Evolutionary conservation across 1,140 invertebrate genomes (phyloP), one percentile per base, ranked within the genome.

Genomic region (Pomacea maculata): DNA sequence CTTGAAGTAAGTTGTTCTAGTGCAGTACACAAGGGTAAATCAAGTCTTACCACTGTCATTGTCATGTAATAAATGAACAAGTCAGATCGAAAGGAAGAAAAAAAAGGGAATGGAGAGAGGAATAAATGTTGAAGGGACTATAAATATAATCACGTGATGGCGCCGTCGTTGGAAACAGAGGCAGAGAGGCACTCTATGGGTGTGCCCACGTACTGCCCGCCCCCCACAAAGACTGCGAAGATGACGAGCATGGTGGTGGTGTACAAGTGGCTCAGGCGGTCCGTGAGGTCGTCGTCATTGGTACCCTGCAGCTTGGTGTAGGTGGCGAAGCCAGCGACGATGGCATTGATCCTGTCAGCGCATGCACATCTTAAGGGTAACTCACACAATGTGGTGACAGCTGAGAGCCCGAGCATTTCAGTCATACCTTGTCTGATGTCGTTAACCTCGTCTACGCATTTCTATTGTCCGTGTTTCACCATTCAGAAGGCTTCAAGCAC

Each of bases 131-230:
- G 57, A 61, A 6, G 55, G 55, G 57, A 11, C 12, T 17, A 9
- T 0, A 61, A 25, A 14, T 8, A 29, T 14, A 45, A 10, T 29
- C n/a, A 80, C 70, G 25, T 64, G 10, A 80, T 34, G 61, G 72
- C 70, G 15, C 68, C 57, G 57, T 73, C 78, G 52, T 70, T 70
- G n/a, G 68, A 29, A 21, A 45, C n/a, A 1, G 34, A 2, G 88
- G 89, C 64, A 8, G 82, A 84, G 84, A 84, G 88, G 78, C 88
- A 91, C 61, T 84, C 81, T 65, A 90, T 90, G 8, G 89, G 89
- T 75, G 89, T 87, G 72, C 97, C 96, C 7, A 98, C 97, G 93
- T 98, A 98, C 92, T 98, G 86, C 17, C 82, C 82, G 4, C 84
- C 83, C 15, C 82, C 81, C 19, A 87, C 86, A 25, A 87, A 83